Percentiles rank a stretch among this genome's conserved stretches.
These are phyloP conservation scores for Clarias laeviceps DNA, from an alignment of 2,797 vertebrate species.

Conservation along the genomic window DNA sequence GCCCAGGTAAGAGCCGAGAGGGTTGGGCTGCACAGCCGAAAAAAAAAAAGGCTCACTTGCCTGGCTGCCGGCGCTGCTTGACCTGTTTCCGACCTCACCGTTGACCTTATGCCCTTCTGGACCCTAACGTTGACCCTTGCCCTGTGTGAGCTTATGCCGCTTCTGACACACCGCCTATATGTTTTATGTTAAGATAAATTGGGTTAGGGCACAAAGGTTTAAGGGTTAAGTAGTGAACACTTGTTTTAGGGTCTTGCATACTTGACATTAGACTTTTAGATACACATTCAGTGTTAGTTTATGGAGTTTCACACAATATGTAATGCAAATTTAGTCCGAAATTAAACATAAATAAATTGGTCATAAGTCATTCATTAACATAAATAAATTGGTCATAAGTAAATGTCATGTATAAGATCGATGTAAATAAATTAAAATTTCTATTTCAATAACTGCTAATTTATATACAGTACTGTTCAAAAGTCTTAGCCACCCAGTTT, in stretches of 20 bases:
- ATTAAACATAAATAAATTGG: not conserved
- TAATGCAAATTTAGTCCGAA: not conserved
- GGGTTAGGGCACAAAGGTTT: conserved; percentile 37
- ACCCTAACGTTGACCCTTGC: conserved; percentile 46
- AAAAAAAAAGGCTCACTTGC: conserved; percentile 31
- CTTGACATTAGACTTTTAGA: conserved; percentile 23
- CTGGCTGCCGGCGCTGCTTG: conserved; percentile 60
- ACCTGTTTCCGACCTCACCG: conserved; percentile 66
- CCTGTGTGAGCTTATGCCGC: conserved; percentile 46
- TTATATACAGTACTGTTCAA: not conserved
- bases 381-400: no score
- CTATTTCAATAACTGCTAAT: not conserved
- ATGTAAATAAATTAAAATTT: not conserved
- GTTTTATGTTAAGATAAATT: conserved; percentile 42
- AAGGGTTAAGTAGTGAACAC: conserved; percentile 55
- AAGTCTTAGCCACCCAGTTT: no score
- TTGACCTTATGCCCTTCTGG: conserved; percentile 53
- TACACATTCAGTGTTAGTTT: not conserved
- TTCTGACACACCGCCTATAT: conserved; percentile 30
- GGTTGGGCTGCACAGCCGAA: conserved; percentile 21
- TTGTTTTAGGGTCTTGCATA: conserved; percentile 29
- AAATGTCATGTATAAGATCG: not conserved
- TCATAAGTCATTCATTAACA: no score
- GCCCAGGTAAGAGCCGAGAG: conserved; percentile 83
- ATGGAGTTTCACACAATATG: not conserved